Base-by-base conservation (phyloP, 2,113 vertebrate genomes). In the Muscicapa adusta region DNA sequence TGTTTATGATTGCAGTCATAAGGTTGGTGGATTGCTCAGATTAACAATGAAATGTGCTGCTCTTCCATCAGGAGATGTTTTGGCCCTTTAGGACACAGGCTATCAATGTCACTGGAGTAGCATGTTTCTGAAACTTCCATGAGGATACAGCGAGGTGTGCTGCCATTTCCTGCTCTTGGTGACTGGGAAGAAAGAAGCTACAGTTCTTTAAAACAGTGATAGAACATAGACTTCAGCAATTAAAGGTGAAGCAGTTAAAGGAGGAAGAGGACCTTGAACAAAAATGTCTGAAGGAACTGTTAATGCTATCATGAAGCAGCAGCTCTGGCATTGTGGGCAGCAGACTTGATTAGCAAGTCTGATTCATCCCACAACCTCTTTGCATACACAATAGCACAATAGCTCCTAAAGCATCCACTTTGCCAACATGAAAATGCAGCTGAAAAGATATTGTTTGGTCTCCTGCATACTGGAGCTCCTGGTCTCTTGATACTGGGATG, bases 291-390 rank as follows among this genome's bases (percentile, higher is more conserved):
- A 19, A 16, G 56, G 26, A 66, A 56, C 6, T n/a, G 18, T 66
- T 94, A 58, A 40, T 48, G 68, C 51, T 83, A 12, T 77, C 67
- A 31, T 20, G 68, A 86, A 91, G 56, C 56, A 86, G 34, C 34
- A 83, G 79, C 47, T 54, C 65, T 77, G 83, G 42, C 48, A 74
- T 28, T 3, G 14, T 62, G 73, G 76, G 74, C 80, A 88, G 56
- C 67, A 94, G 47, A 66, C 34, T 54, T 88, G 34, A 91, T 92
- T 88, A 88, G 67, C 88, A 95, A 96, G 60, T 90, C 79, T 94
- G 91, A 91, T 93, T 76, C 40, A 50, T n/a, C 24, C 50, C 11
- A 1, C 34, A 40, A 14, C 38, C 20, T 26, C 20, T 88, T 50
- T 86, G 72, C 50, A 54, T 33, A 34, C 34, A 51, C 38, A 51